These are phyloP conservation scores for Mastomys coucha DNA, from an alignment of 2,113 vertebrate genomes.

Conservation along the genomic window DNA sequence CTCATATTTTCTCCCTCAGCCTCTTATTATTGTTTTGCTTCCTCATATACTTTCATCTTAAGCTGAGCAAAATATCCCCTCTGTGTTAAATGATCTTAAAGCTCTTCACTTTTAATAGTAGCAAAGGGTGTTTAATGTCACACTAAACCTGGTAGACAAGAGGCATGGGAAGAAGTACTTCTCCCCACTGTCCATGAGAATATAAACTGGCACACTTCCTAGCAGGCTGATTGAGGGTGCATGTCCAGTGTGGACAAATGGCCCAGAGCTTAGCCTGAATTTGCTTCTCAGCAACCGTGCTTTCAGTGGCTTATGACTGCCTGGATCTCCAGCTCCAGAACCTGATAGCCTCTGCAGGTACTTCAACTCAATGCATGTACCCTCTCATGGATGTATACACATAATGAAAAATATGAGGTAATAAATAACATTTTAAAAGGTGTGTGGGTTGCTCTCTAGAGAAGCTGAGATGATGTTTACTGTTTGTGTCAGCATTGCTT, in stretches of 20 bases:
- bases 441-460: neutral
- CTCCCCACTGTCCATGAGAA: neutral
- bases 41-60: neutral
- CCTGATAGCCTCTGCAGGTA: neutral
- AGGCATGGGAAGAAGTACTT: neutral
- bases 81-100: neutral
- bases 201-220: neutral
- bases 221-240: neutral
- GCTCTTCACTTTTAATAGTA: slow-evolving; percentile 2
- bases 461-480: neutral
- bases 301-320: too few species aligned
- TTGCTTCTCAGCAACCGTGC: neutral
- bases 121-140: slow-evolving; percentile 47
- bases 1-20: neutral
- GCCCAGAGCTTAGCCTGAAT: neutral
- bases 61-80: neutral
- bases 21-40: neutral
- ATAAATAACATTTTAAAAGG: neutral
- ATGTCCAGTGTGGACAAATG: neutral
- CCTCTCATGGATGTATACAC: neutral
- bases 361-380: neutral
- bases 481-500: neutral
- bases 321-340: neutral
- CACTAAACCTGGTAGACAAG: neutral
- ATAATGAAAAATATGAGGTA: neutral